phyloP scores from a whole-genome alignment of 2,113 vertebrate genomes.

The Microtus pennsylvanicus region DNA sequence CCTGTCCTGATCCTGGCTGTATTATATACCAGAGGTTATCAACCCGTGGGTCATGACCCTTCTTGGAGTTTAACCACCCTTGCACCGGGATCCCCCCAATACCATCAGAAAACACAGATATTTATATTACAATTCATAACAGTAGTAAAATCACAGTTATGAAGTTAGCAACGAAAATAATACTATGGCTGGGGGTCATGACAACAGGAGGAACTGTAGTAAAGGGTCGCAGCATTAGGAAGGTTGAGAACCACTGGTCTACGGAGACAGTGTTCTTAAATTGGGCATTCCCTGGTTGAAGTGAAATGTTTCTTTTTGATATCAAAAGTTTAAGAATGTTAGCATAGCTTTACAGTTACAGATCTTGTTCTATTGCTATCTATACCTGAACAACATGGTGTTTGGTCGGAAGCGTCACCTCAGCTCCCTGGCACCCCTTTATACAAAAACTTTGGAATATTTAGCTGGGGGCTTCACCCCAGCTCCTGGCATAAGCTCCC shows the following conservation, averaged over 20 bases:
- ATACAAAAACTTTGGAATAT: too few relatives aligned
- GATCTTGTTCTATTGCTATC: not conserved
- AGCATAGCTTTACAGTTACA: not conserved
- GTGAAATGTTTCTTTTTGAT: not conserved
- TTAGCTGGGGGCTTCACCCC: too few relatives aligned
- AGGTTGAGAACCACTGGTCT: not conserved
- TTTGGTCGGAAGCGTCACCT: too few relatives aligned
- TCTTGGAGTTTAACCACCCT: not conserved
- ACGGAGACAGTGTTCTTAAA: not conserved
- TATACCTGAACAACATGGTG: not conserved
- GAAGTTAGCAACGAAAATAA: not conserved
- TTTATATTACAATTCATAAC: not conserved
- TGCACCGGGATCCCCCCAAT: not conserved
- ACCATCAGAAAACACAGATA: not conserved
- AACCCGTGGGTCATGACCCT: not conserved
- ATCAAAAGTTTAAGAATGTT: not conserved
- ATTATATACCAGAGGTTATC: not conserved
- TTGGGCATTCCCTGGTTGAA: not conserved
- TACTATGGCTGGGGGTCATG: not conserved
- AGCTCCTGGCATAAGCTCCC: too few relatives aligned
- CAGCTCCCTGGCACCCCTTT: too few relatives aligned
- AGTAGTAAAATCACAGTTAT: not conserved
- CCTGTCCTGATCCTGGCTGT: not conserved
- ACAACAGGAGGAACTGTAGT: not conserved
- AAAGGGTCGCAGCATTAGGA: not conserved